phyloP scores from a whole-genome alignment of 2,113 vertebrate species.

The Serilophus lunatus region DNA sequence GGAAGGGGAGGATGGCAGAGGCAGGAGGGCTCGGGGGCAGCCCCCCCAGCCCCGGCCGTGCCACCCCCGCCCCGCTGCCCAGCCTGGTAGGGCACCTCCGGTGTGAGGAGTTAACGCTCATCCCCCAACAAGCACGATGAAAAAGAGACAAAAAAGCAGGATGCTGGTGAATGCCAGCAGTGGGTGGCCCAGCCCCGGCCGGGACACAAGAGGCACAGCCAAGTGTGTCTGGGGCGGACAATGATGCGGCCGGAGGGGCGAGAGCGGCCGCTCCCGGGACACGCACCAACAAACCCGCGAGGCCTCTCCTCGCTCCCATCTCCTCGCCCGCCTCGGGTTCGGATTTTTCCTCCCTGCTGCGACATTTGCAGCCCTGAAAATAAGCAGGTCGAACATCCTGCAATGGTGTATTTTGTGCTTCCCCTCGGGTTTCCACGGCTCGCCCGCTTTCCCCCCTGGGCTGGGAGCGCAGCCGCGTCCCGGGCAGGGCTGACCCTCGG shows the following conservation, averaged over 20 bases:
- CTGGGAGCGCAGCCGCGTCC: not conserved
- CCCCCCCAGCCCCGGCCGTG: not conserved
- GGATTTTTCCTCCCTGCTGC: not conserved
- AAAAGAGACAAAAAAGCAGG: conserved; percentile 49
- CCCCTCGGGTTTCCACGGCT: not conserved
- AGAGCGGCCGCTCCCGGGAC: no score
- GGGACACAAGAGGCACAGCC: conserved; percentile 50
- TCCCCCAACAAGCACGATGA: not conserved
- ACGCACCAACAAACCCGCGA: not conserved
- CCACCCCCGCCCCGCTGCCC: not conserved
- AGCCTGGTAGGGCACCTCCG: not conserved
- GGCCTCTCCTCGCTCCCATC: not conserved
- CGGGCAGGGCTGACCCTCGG: not conserved
- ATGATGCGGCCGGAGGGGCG: not conserved
- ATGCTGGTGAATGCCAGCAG: conserved; percentile 37
- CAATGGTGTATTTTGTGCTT: not conserved
- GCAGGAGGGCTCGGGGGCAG: not conserved
- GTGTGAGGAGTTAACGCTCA: not conserved
- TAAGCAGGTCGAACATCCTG: not conserved
- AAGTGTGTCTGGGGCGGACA: conserved; percentile 49
- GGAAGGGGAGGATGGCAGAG: not conserved
- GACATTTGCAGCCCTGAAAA: not conserved
- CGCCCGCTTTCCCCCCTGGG: not conserved
- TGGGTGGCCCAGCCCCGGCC: not conserved
- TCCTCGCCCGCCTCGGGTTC: rapidly evolving